Evolutionary conservation across 2,113 vertebrate species (phyloP).

Genomic region (Pipra filicauda): DNA sequence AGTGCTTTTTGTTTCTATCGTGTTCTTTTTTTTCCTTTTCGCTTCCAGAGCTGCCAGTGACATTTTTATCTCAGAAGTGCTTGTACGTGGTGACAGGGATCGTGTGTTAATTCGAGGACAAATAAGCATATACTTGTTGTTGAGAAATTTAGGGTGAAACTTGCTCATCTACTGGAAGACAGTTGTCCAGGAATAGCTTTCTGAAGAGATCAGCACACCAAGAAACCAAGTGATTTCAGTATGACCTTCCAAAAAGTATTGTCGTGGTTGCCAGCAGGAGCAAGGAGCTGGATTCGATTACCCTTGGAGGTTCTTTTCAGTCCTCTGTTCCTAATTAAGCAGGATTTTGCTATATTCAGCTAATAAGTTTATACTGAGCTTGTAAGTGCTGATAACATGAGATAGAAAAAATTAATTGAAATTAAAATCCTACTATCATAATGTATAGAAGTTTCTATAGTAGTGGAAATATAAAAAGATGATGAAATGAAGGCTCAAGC

Average conservation of each 20-base stretch:
- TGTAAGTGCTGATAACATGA: background rate
- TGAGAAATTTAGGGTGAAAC: background rate
- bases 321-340: background rate
- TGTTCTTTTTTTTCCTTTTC: background rate
- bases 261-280: background rate
- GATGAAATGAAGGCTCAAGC: background rate
- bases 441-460: background rate
- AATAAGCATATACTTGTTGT: background rate
- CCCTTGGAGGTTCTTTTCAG: background rate
- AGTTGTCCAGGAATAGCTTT: slow-evolving; percentile 2
- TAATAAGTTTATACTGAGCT: background rate
- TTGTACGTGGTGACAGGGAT: background rate
- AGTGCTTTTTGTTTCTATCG: background rate
- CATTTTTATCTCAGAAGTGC: background rate
- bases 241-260: slow-evolving; percentile 19
- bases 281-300: slow-evolving; percentile 36
- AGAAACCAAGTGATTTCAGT: slow-evolving; percentile 12
- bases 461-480: background rate
- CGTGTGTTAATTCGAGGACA: background rate
- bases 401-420: background rate
- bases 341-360: slow-evolving; percentile 15
- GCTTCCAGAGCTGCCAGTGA: background rate
- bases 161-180: background rate
- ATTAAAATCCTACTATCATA: background rate
- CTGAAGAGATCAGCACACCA: background rate